A percentile compares a stretch with the other conserved stretches of the same genome.
phyloP scores from a whole-genome alignment of 2,113 vertebrate species.

The Penelope pileata region DNA sequence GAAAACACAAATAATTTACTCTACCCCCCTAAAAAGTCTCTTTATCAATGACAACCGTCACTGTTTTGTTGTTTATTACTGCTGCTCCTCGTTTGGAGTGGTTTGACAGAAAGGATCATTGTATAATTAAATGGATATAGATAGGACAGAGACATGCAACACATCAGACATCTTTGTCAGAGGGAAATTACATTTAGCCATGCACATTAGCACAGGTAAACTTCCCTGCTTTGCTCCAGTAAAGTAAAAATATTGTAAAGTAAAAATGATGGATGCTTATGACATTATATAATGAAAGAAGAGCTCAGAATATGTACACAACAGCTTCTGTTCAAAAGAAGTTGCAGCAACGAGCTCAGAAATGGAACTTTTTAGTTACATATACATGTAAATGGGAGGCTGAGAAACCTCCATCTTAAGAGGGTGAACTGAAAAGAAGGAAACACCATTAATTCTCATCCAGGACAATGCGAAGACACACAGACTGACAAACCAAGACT shows the following conservation, averaged over 20 bases:
- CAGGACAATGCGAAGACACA: conserved; percentile 26
- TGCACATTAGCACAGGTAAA: background rate
- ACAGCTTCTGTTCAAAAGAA: conserved; percentile 59
- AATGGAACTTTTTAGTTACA: conserved; percentile 52
- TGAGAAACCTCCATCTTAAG: conserved; percentile 51
- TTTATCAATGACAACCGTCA: background rate
- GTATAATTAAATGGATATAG: background rate
- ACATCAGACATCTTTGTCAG: background rate
- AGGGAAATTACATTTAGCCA: background rate
- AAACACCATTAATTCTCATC: conserved; percentile 55
- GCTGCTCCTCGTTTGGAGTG: background rate
- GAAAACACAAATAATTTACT: background rate
- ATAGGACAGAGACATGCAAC: background rate
- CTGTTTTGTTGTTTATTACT: background rate
- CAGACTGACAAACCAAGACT: background rate
- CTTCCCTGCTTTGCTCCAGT: conserved; percentile 38
- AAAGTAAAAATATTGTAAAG: conserved; percentile 41
- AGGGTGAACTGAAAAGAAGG: conserved; percentile 51
- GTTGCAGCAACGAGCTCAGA: conserved; percentile 39
- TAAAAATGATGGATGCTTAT: conserved; percentile 67
- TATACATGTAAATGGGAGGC: conserved; percentile 37
- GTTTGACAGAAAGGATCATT: background rate
- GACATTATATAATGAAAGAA: conserved; percentile 56
- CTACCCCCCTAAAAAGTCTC: background rate
- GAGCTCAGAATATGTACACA: conserved; percentile 51